These are phyloP conservation scores for Oncorhynchus mykiss DNA, from an alignment of 2,113 vertebrate genomes.

Conservation along the genomic window DNA sequence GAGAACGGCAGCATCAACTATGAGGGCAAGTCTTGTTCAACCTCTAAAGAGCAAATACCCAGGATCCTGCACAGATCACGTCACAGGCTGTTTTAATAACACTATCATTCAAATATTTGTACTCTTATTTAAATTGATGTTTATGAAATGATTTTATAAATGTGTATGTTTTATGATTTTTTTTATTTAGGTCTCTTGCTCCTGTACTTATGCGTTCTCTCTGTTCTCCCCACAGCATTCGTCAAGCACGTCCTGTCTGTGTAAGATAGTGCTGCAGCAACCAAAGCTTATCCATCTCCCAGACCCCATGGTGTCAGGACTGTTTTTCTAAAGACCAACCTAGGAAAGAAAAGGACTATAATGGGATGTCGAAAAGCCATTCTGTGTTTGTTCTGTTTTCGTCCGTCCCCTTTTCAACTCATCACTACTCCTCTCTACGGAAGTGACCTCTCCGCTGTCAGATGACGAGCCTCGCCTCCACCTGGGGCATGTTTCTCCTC, in stretches of 20 bases:
- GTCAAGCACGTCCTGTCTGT: conserved; percentile 97
- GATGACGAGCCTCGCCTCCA: conserved; percentile 28
- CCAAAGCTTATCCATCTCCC: conserved; percentile 66
- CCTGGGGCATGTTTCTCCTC: conserved; percentile 55
- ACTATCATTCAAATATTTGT: background rate
- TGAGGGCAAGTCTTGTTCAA: conserved; percentile 77
- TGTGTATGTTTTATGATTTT: background rate
- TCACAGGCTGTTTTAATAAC: background rate
- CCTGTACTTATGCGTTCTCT: background rate
- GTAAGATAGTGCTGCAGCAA: conserved; percentile 75
- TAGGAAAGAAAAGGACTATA: conserved; percentile 77
- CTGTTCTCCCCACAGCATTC: conserved; percentile 78
- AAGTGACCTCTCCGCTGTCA: conserved; percentile 49
- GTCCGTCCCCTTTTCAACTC: conserved; percentile 30
- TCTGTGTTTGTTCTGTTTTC: conserved; percentile 60
- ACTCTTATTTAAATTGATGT: background rate
- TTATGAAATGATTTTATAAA: background rate
- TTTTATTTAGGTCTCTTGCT: background rate
- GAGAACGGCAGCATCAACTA: conserved; percentile 97
- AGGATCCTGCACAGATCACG: background rate
- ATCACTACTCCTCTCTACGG: conserved; percentile 44
- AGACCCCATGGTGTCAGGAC: conserved; percentile 76
- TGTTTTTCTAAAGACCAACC: conserved; percentile 76
- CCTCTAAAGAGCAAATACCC: background rate
- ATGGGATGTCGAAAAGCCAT: conserved; percentile 74